Evolutionary conservation across 2,888 invertebrate species (phyloP), one percentile per base, ranked within the genome.

Genomic region (Lasiommata megera): DNA sequence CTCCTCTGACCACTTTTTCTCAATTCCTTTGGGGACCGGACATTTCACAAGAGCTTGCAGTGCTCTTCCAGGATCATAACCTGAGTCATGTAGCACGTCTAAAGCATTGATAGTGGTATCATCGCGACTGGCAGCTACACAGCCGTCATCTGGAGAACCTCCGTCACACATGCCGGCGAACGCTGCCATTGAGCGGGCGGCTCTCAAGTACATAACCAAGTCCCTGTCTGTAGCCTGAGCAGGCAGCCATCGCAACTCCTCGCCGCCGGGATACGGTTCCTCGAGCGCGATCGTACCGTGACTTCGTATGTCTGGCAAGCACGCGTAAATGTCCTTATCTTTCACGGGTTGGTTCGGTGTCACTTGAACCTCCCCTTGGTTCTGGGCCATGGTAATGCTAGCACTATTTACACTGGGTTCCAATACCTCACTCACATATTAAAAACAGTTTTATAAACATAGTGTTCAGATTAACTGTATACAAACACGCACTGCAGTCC

Each of bases 161-260:
- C 98, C 98, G 93, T 98, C 98, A 93, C 98, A 98, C 98, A 99
- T 98, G 73, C 98, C 98, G 71, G 98, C 98, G 91, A 99, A 99
- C 60, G 98, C 98, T 79, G 99, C 98, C 96, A 99, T 98, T 63
- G 98, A 98, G 76, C 98, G 94, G 69, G 98, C 98, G 71, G 98
- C 99, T 76, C 98, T 93, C 84, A 99, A 94, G 92, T 97, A 99
- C 98, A 99, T 98, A 79, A 98, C 94, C 82, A 99, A 94, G 92
- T 99, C 98, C 72, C 97, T 95, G 92, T 99, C 99, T 75, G 95
- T 93, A 69, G 97, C 94, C 92, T 98, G 96, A 71, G 96, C 96
- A 62, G 99, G 98, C 83, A 96, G 93, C 99, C 99, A 99, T 90
- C 97, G 93, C 84, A 97, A 91, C 86, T 98, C 98, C 88, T 99